These are phyloP conservation scores for Cygnus atratus DNA, from an alignment of 2,113 vertebrate genomes.

Conservation along the genomic window DNA sequence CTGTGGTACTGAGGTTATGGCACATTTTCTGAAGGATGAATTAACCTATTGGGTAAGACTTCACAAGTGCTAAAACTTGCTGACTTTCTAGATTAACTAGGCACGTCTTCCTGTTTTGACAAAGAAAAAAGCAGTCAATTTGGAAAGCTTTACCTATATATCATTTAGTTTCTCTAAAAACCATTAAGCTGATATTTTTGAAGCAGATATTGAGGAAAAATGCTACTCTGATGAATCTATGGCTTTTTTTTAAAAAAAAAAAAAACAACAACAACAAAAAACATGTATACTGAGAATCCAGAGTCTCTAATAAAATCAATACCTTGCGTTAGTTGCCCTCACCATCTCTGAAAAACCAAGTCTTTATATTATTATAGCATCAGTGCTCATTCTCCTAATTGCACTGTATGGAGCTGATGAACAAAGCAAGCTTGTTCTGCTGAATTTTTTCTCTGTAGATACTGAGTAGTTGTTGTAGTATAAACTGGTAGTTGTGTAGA, in stretches of 20 bases:
- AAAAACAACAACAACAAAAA: too few relatives aligned
- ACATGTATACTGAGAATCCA: background rate
- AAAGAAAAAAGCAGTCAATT: background rate
- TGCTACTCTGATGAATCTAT: background rate
- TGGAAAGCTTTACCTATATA: background rate
- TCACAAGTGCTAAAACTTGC: background rate
- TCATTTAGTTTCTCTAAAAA: background rate
- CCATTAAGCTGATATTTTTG: background rate
- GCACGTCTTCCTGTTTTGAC: background rate
- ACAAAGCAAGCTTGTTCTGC: background rate
- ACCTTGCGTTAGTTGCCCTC: background rate
- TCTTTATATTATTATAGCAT: background rate
- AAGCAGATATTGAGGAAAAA: background rate
- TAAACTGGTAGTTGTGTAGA: background rate
- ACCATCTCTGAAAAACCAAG: background rate
- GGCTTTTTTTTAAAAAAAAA: too few relatives aligned
- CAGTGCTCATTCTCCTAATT: constrained; percentile 5
- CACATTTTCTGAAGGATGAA: background rate
- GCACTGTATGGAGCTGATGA: background rate
- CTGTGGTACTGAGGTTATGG: background rate
- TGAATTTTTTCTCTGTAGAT: background rate
- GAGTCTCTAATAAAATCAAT: background rate
- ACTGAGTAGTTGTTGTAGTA: too few relatives aligned
- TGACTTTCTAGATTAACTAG: background rate
- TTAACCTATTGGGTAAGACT: background rate